phyloP scores from a whole-genome alignment of 2,113 vertebrate species.

The Ageneiosus marmoratus region DNA sequence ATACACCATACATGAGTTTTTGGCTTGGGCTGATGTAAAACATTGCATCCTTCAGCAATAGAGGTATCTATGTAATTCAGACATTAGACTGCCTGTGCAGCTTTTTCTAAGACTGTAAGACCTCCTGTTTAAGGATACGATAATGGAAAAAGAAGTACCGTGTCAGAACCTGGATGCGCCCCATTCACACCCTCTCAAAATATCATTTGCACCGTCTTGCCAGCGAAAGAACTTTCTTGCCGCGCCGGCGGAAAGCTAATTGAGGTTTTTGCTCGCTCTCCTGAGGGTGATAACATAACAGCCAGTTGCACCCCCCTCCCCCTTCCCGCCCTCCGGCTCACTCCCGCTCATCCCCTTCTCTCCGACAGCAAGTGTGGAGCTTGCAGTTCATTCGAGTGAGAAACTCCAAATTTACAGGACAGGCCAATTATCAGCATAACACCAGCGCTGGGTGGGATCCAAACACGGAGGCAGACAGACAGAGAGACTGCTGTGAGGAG shows the following conservation, averaged over 20 bases:
- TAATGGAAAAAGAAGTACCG: constrained; percentile 21
- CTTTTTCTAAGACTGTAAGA: neutral
- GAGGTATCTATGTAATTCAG: neutral
- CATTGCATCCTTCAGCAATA: constrained; percentile 10
- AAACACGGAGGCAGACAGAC: constrained; percentile 53
- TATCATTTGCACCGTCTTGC: constrained; percentile 61
- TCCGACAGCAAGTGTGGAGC: constrained; percentile 55
- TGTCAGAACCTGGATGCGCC: constrained; percentile 49
- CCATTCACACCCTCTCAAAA: constrained; percentile 59
- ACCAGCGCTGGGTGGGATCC: constrained; percentile 66
- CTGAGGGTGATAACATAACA: constrained; percentile 61
- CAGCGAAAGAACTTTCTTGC: constrained; percentile 60
- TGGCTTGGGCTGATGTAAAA: constrained; percentile 31
- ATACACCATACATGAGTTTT: neutral
- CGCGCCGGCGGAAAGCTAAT: constrained; percentile 59
- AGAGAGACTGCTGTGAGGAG: constrained; percentile 40
- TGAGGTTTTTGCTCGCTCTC: constrained; percentile 56
- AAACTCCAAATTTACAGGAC: constrained; percentile 64
- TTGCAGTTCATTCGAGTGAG: constrained; percentile 64
- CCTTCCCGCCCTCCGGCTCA: constrained; percentile 20
- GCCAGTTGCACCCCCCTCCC: constrained; percentile 43
- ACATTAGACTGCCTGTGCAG: neutral
- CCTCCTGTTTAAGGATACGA: constrained; percentile 30
- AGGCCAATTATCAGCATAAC: constrained; percentile 71
- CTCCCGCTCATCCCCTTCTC: constrained; percentile 45